Conservation (phyloP, 2,113 vertebrate genomes). For the Suncus etruscus region DNA sequence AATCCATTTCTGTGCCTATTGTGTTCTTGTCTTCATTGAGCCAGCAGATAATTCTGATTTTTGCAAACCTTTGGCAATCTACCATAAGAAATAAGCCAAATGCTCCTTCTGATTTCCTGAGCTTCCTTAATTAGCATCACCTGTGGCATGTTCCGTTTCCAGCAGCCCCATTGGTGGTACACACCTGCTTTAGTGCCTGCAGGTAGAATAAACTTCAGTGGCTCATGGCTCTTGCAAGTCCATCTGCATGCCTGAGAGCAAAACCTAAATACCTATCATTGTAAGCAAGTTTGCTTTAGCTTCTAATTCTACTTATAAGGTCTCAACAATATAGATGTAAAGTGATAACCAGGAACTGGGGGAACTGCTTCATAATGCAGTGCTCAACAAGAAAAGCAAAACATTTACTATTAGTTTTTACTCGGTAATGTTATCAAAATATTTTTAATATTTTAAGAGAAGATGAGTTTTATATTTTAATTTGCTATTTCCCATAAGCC, state of each 20-base stretch:
- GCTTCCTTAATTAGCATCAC: conserved; percentile 86
- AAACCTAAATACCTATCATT: conserved; percentile 70
- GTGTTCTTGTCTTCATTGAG: conserved; percentile 88
- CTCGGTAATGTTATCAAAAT: background rate
- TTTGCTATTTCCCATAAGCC: background rate
- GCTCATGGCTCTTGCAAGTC: conserved; percentile 65
- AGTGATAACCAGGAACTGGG: conserved; percentile 53
- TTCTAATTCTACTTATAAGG: conserved; percentile 77
- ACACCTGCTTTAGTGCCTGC: conserved; percentile 79
- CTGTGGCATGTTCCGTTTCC: conserved; percentile 79
- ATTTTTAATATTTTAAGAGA: background rate
- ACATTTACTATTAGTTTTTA: background rate
- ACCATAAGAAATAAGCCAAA: conserved; percentile 81
- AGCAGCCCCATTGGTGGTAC: conserved; percentile 66
- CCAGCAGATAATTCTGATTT: conserved; percentile 88
- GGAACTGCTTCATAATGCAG: background rate
- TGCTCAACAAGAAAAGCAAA: background rate
- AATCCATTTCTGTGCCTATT: conserved; percentile 87
- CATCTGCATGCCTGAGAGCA: conserved; percentile 62
- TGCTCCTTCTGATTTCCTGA: conserved; percentile 69
- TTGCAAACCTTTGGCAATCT: conserved; percentile 88
- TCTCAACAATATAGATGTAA: conserved; percentile 47
- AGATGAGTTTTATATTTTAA: conserved; percentile 61
- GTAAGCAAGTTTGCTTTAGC: conserved; percentile 35
- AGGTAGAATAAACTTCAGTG: conserved; percentile 56